Base-by-base conservation (phyloP, 2,797 vertebrate species). In the Muraenolepis orangiensis region DNA sequence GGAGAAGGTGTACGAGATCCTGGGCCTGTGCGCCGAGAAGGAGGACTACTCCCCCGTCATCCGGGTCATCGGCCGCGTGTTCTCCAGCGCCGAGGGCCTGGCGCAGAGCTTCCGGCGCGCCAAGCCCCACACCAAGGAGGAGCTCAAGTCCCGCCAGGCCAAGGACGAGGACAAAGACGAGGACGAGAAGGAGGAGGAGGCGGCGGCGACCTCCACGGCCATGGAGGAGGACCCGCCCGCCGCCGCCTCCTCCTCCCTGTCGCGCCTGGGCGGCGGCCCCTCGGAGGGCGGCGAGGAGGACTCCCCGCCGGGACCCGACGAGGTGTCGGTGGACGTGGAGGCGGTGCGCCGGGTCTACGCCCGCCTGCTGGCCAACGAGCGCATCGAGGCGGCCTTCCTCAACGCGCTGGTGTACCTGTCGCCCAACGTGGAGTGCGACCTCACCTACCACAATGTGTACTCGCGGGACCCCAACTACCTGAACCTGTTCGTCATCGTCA, bases 91-190 rank as follows among this genome's bases (percentile, higher is more conserved):
- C 0, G 98, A 99, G 79, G 96, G 96, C n/a, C 89, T 99, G 87
- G 97, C 98, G 70, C 96, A 96, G 90, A 99, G 98, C 90, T 99
- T 99, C 88, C 92, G 97, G 61, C 95, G 95, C 87, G 94, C 95
- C 75, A 97, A 96, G 73, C 95, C 96, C 16, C 97, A 97, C 82
- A 98, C 96, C 6, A 99, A 99, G 91, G 98, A 99, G 90, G 97
- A 99, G 86, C 94, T 99, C 68, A 99, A 99, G 86, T 98, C 98
- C 64, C 95, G 98, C 78, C 98, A 99, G 85, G 96, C 92, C 76
- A 99, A 99, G 82, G 98, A 99, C n/a, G 98, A 99, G 91, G 98
- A 99, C 88, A 99, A 99, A 78, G 96, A 98, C 64, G 96, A 98
- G 87, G 96, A 98, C 18, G 96, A 98, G 87, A 95, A 98, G 84